Conservation (phyloP, 2,113 vertebrate genomes). For the Alligator sinensis region DNA sequence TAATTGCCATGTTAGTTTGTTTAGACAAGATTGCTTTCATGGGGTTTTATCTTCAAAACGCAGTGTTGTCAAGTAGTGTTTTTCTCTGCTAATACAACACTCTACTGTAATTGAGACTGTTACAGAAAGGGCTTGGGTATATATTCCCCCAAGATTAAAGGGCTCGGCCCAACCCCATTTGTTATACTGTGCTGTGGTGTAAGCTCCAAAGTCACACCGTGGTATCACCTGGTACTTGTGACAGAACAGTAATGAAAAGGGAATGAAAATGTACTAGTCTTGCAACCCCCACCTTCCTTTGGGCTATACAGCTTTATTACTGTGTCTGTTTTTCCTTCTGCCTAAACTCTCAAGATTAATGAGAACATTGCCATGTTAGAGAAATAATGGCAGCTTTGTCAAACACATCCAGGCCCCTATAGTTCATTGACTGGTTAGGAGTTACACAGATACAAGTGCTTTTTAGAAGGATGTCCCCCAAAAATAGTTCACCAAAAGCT, state of each 20-base stretch:
- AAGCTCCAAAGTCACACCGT: neutral
- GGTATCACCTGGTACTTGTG: neutral
- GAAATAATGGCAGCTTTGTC: neutral
- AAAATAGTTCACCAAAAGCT: neutral
- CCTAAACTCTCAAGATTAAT: neutral
- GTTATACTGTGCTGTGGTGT: neutral
- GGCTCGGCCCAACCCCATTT: neutral
- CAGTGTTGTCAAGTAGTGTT: neutral
- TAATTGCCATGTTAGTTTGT: constrained; percentile 19
- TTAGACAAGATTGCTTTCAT: neutral
- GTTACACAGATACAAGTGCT: neutral
- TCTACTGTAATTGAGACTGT: neutral
- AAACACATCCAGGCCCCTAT: neutral
- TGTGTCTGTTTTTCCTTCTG: neutral
- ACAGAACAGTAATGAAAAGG: neutral
- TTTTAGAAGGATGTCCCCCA: constrained; percentile 22
- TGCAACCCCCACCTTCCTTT: neutral
- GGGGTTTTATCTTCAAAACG: constrained; percentile 11
- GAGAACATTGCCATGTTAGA: neutral
- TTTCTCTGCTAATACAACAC: neutral
- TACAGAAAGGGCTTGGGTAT: neutral
- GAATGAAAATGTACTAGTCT: neutral
- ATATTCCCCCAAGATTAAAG: neutral
- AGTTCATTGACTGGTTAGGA: too few relatives aligned
- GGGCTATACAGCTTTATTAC: neutral